Conservation (phyloP, 2,113 vertebrate species). For the Rhineura floridana region DNA sequence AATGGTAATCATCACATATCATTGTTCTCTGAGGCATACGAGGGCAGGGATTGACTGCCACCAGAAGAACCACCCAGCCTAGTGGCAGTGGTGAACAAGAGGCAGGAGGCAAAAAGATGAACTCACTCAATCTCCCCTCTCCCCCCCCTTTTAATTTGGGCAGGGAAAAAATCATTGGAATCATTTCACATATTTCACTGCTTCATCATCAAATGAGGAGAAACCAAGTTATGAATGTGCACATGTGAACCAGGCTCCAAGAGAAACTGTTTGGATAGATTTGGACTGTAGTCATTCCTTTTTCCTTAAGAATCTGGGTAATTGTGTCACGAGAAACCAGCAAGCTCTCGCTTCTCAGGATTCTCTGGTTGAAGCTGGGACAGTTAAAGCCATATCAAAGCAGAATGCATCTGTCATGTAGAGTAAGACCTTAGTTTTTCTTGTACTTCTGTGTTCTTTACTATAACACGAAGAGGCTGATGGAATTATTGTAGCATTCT, state of each 20-base stretch:
- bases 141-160: no score
- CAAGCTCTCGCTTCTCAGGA: background rate
- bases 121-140: no score
- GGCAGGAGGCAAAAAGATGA: no score
- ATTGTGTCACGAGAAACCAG: no score
- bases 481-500: background rate
- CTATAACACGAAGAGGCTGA: background rate
- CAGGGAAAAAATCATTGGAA: background rate
- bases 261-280: background rate
- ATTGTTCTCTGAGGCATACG: no score
- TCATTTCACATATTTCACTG: background rate
- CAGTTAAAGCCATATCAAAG: background rate
- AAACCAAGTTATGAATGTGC: background rate
- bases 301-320: no score
- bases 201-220: background rate
- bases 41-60: no score
- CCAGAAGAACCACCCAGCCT: no score
- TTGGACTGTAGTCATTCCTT: background rate
- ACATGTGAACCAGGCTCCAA: background rate
- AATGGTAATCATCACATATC: no score
- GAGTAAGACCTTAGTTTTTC: background rate
- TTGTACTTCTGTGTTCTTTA: conserved; percentile 2
- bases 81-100: no score
- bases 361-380: background rate
- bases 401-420: background rate